Conservation (phyloP, 2,113 vertebrate genomes). For the Odontophorus gujanensis region DNA sequence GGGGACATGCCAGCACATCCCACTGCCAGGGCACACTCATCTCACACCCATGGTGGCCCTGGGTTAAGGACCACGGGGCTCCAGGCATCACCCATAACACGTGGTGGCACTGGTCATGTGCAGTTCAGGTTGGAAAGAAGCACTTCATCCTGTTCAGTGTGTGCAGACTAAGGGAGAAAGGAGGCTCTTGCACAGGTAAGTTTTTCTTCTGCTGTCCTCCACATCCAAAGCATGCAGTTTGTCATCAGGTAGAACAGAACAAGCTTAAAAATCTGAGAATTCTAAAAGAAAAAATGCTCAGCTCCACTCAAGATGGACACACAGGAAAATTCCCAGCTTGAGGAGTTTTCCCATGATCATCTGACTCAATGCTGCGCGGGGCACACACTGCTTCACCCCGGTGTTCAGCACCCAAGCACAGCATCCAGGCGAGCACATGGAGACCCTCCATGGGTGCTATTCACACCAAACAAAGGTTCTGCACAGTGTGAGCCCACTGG, state of each 20-base stretch:
- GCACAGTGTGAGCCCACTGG: background rate
- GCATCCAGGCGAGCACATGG: accelerated
- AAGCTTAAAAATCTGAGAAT: background rate
- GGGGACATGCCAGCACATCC: accelerated
- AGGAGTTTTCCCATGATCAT: background rate
- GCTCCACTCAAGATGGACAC: background rate
- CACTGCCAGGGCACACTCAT: background rate
- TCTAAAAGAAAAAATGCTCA: background rate
- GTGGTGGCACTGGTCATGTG: accelerated
- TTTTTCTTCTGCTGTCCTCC: background rate
- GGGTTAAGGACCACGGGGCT: background rate
- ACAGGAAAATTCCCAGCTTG: accelerated
- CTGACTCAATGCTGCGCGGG: background rate
- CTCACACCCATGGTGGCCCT: accelerated
- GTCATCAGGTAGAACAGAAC: background rate
- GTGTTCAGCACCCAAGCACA: background rate
- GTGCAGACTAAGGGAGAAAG: background rate
- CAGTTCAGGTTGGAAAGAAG: background rate
- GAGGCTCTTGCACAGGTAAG: background rate
- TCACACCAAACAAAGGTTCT: background rate
- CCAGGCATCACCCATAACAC: accelerated
- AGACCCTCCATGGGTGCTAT: accelerated
- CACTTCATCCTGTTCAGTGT: background rate
- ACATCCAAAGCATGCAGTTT: background rate
- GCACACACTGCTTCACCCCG: background rate